Conservation (phyloP, 1,140 invertebrate genomes). For the Drosophila tsacasi region DNA sequence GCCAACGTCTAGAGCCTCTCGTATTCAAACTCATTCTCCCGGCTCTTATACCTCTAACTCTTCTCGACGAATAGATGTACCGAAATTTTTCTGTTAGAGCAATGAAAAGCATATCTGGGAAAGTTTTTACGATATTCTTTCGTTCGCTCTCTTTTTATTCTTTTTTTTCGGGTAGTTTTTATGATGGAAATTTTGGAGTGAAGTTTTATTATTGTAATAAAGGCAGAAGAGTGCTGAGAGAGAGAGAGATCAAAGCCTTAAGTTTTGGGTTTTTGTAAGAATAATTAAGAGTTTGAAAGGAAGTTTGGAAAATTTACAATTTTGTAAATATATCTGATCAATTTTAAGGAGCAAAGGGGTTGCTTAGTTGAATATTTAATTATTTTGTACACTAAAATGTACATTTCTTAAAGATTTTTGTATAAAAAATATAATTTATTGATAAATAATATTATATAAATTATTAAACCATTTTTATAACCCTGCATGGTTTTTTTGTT, state of each 20-base stretch:
- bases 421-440: not conserved
- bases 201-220: slow-evolving; percentile 42
- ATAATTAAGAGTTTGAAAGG: slow-evolving; percentile 23
- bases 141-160: not conserved
- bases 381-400: not conserved
- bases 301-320: not conserved
- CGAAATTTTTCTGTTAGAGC: slow-evolving; percentile 49
- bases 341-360: not conserved
- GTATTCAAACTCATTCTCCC: slow-evolving; percentile 15
- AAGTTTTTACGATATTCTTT: slow-evolving; percentile 66
- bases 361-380: not conserved
- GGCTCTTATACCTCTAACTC: slow-evolving; percentile 23
- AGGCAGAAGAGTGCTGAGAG: slow-evolving; percentile 7
- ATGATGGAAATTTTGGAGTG: slow-evolving; percentile 45
- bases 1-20: slow-evolving; percentile 18
- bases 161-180: slow-evolving; percentile 56
- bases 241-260: slow-evolving; percentile 33
- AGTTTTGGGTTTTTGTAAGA: not conserved
- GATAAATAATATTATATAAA: not conserved
- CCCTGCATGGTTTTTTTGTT: no score
- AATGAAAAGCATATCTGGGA: slow-evolving; percentile 78
- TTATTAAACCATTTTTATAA: no score
- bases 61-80: slow-evolving; percentile 18
- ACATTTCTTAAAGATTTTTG: not conserved
- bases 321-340: not conserved